Evolutionary conservation across 2,113 vertebrate genomes (phyloP).

Genomic region (Pseudorectes ferrugineus): DNA sequence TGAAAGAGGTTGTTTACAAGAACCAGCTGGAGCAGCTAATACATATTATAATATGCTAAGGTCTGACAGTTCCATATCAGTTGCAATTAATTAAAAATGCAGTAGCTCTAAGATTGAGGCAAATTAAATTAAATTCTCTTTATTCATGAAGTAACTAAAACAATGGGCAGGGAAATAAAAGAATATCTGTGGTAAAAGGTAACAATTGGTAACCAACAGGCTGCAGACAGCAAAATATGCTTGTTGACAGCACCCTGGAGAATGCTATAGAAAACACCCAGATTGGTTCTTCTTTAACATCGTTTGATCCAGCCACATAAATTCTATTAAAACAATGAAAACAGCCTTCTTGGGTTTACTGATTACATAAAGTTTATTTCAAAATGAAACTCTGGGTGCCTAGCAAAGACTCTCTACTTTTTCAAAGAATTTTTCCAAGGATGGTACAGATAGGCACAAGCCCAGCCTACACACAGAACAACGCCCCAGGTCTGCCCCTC

Average conservation of each 20-base stretch:
- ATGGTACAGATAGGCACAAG: fast-evolving
- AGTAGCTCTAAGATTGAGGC: not conserved
- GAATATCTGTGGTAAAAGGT: not conserved
- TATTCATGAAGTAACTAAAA: slow-evolving; percentile 29
- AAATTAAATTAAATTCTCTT: slow-evolving; percentile 37
- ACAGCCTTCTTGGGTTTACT: not conserved
- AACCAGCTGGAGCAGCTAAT: slow-evolving; percentile 22
- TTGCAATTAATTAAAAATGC: slow-evolving; percentile 45
- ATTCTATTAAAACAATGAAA: not conserved
- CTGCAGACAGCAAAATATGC: not conserved
- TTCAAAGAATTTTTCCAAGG: not conserved
- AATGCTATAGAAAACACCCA: not conserved
- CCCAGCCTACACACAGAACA: not conserved
- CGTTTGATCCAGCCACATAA: not conserved
- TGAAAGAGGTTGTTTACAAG: slow-evolving; percentile 35
- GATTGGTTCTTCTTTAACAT: not conserved
- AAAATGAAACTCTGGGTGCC: not conserved
- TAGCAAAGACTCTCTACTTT: not conserved
- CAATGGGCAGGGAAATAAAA: slow-evolving; percentile 21
- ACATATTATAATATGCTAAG: slow-evolving; percentile 32
- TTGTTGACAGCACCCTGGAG: not conserved
- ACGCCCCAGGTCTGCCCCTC: not conserved
- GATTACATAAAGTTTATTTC: not conserved
- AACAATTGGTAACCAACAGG: not conserved
- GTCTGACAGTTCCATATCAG: slow-evolving; percentile 7